Percentiles rank a stretch among this genome's conserved stretches.
phyloP scores from a whole-genome alignment of 2,888 invertebrate genomes.

The Escarpia spicata region DNA sequence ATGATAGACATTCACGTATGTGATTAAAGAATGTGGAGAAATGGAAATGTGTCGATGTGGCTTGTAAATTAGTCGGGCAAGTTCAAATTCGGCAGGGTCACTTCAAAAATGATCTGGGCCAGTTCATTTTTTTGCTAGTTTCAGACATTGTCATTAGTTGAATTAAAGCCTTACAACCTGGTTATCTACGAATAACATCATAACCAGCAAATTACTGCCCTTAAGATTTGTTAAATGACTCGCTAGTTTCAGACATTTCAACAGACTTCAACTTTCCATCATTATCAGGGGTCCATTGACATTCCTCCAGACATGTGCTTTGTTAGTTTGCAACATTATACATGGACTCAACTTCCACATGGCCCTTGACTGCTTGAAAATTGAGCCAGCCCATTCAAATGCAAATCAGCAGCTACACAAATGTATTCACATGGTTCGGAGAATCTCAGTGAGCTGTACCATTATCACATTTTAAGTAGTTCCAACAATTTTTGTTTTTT shows the following conservation, averaged over 20 bases:
- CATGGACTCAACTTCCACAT: background rate
- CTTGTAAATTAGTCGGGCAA: too few relatives aligned
- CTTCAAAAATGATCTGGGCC: too few relatives aligned
- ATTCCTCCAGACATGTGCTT: background rate
- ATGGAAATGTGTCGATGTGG: too few relatives aligned
- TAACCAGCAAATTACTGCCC: background rate
- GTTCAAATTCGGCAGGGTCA: too few relatives aligned
- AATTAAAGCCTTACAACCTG: too few relatives aligned
- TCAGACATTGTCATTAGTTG: too few relatives aligned
- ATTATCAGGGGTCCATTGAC: background rate
- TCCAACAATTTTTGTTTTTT: background rate
- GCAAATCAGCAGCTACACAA: background rate
- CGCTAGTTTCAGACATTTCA: background rate
- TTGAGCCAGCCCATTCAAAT: background rate
- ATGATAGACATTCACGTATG: too few relatives aligned
- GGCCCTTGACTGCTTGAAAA: background rate
- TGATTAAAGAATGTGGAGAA: too few relatives aligned
- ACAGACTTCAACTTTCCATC: background rate
- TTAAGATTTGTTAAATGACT: background rate
- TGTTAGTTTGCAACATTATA: background rate
- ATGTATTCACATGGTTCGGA: background rate
- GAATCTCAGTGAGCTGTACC: background rate
- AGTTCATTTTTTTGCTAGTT: too few relatives aligned
- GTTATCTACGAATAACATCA: background rate
- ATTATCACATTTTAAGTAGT: background rate